Conservation (phyloP, 2,888 invertebrate species). For the Cheilosia pagana region DNA sequence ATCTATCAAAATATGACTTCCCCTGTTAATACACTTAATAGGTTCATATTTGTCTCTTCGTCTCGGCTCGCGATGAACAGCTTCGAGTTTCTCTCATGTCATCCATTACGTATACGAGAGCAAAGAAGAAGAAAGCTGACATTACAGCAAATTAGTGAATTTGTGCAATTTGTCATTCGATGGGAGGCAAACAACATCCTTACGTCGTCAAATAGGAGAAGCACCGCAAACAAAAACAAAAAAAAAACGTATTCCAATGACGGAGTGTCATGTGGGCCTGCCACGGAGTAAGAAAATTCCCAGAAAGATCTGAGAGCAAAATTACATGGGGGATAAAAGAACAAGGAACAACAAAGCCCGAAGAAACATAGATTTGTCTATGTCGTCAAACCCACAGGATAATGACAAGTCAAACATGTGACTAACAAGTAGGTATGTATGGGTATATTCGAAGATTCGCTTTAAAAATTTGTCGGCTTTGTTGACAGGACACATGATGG, state of each 20-base stretch:
- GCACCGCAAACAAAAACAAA: constrained; percentile 15
- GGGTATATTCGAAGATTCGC: constrained; percentile 39
- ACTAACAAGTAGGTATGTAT: constrained; percentile 37
- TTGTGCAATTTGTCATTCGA: constrained; percentile 59
- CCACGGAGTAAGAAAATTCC: neutral
- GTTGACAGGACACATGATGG: constrained; percentile 58
- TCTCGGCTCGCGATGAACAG: constrained; percentile 31
- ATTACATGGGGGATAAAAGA: constrained; percentile 16
- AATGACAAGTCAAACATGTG: constrained; percentile 66
- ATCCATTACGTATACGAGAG: constrained; percentile 46
- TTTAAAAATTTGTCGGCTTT: constrained; percentile 56
- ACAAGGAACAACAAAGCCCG: constrained; percentile 7
- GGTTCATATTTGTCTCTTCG: constrained; percentile 55
- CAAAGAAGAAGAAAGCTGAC: constrained; percentile 47
- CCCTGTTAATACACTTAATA: constrained; percentile 54
- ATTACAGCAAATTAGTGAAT: constrained; percentile 63
- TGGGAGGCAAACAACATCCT: constrained; percentile 50
- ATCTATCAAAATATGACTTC: constrained; percentile 66
- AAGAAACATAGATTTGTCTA: constrained; percentile 54
- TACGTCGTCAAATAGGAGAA: constrained; percentile 31
- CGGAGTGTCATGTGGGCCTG: constrained; percentile 32
- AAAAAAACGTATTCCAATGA: constrained; percentile 32
- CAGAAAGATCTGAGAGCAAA: constrained; percentile 30
- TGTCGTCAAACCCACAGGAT: constrained; percentile 53
- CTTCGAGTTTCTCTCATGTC: constrained; percentile 38